Conservation (phyloP, 2,113 vertebrate genomes). For the Dasypus novemcinctus region DNA sequence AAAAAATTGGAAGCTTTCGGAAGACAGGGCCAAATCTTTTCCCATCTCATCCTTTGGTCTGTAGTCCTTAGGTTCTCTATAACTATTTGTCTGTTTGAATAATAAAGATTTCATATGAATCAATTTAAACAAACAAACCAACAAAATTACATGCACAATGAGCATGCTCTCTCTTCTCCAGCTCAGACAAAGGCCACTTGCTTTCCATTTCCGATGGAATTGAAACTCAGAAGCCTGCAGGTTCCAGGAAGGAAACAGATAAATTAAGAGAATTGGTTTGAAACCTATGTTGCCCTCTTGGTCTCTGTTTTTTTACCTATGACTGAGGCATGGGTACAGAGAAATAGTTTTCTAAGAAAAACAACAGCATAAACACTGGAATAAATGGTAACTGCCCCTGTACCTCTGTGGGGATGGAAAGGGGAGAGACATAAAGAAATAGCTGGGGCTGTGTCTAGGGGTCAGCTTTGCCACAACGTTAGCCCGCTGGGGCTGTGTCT, state of each 20-base stretch:
- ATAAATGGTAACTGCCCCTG: not conserved
- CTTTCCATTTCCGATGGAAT: not conserved
- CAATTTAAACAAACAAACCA: not conserved
- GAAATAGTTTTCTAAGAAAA: slow-evolving; percentile 43
- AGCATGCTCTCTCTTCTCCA: not conserved
- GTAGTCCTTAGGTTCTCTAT: not conserved
- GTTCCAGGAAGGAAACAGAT: slow-evolving; percentile 53
- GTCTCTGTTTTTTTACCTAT: not conserved
- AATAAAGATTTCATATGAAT: not conserved
- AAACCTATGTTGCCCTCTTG: not conserved
- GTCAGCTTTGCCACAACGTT: not conserved
- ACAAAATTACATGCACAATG: not conserved
- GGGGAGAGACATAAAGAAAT: not conserved
- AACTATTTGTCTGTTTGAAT: not conserved
- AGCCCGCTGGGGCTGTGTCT: not conserved
- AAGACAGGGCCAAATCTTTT: not conserved
- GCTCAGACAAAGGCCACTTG: slow-evolving; percentile 30
- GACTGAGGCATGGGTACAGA: slow-evolving; percentile 1
- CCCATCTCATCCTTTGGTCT: not conserved
- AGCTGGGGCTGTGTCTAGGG: not conserved
- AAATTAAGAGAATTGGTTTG: not conserved
- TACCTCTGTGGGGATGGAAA: rapidly evolving
- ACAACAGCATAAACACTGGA: not conserved
- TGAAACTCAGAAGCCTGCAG: not conserved
- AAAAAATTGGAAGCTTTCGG: not conserved